Evolutionary conservation across 2,888 invertebrate genomes (phyloP), one percentile per base, ranked within the genome.

Genomic region (Tetramorium bicarinatum): DNA sequence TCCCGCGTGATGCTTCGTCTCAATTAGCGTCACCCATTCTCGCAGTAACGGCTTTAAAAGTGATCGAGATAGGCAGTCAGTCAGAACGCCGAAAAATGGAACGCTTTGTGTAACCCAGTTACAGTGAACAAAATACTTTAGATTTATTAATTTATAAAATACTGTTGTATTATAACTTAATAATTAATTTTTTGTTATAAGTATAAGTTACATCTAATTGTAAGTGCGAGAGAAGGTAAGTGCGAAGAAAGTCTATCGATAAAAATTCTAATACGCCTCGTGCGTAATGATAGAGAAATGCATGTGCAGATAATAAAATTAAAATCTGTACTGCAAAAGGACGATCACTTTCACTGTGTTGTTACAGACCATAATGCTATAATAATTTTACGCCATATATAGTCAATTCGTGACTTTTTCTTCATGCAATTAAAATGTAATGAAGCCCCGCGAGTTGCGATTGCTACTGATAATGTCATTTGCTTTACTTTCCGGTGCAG

Each of bases 21-120:
- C 69, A 80, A 83, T 83, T 80, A 83, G 66, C 64, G 83, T 83
- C 83, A 83, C 49, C 64, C 49, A 13, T 34, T 79, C 18, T 79
- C 56, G 44, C 71, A 34, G 56, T 8, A n/a, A 72, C 13, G 47
- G 47, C 13, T 79, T 79, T 38, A 71, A 71, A 79, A 79, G 21
- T 71, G 79, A 79, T 79, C 47, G 47, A 59, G 47, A 47, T 59
- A 15, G 59, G 3, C 56, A 21, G 71, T 8, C 56, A 15, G 11
- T 49, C 18, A 59, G 25, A 21, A 15, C 11, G 34, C 21, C 69
- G 25, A 59, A 69, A 71, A 72, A 59, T 59, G 13, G 15, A 66
- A 15, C n/a, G 11, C 34, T 34, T 13, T 21, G 56, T 56, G 15
- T 44, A 15, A 67, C 29, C 44, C 3, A 15, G 13, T 59, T 47